phyloP scores from a whole-genome alignment of 2,113 vertebrate genomes.

The Aptenodytes forsteri region DNA sequence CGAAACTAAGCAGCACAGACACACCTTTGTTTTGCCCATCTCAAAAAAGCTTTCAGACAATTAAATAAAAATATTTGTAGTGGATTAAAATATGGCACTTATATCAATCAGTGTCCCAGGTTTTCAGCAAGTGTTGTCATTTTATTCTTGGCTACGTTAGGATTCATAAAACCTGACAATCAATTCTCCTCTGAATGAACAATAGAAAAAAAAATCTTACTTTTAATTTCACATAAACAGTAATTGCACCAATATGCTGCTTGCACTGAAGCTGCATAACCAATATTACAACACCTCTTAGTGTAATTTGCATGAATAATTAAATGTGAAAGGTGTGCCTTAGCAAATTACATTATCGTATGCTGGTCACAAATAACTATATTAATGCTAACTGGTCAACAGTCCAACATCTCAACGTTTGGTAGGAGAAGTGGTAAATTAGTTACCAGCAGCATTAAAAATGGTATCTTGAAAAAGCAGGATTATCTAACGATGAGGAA shows the following conservation, averaged over 20 bases:
- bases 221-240: not conserved
- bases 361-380: not conserved
- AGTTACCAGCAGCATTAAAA: not conserved
- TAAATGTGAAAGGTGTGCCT: not conserved
- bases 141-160: not conserved
- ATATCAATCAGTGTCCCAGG: not conserved
- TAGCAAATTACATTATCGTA: not conserved
- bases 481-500: not conserved
- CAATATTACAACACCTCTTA: not conserved
- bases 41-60: not conserved
- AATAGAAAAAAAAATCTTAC: not conserved
- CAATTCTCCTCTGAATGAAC: not conserved
- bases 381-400: not conserved
- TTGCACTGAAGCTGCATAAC: not conserved
- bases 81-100: not conserved
- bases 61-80: not conserved
- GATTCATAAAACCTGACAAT: not conserved
- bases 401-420: not conserved
- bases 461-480: not conserved
- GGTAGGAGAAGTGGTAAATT: not conserved
- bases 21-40: not conserved
- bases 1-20: not conserved
- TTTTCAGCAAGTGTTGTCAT: not conserved
- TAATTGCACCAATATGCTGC: not conserved
- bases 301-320: constrained; percentile 1